Evolutionary conservation across 1,140 invertebrate species (phyloP), one percentile per base, ranked within the genome.

Genomic region (Cotesia glomerata): DNA sequence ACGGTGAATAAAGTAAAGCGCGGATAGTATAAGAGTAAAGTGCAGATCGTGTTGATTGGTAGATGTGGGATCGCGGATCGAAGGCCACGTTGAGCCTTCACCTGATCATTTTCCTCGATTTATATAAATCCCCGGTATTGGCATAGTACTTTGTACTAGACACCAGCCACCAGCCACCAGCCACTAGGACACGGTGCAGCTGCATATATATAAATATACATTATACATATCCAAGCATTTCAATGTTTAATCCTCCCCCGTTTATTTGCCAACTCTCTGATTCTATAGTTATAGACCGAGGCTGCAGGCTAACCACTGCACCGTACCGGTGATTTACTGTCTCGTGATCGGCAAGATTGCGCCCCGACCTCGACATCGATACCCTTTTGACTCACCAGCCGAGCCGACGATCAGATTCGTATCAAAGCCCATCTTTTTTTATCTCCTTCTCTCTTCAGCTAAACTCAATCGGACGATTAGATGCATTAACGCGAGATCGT

Each of bases 361-460:
- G 39, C 34, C 63, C 39, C 64, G 71, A 72, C 71, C 71, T 72
- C 71, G 71, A 72, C 71, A 72, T 72, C 71, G 71, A 72, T 72
- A 72, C 71, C 71, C 71, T 72, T 72, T 72, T 64, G 71, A 72
- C 70, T 72, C 61, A 5, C 54, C 71, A 72, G 34, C 54, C 64
- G 64, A 59, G 71, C 71, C 71, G 71, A 72, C 71, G 65, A 72
- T 67, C 64, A 72, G 71, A 72, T 72, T 64, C 64, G 54, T 72
- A 72, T 72, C 71, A 72, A 67, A 56, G 62, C 11, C 63, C 36
- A 72, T 72, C 71, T 72, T 72, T 72, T 64, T 72, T 34, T 66
- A 56, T 56, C 35, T 9, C 13, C 49, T 3, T 14, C 16, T 16
- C 7, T 26, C 56, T 18, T 54, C 52, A 54, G 16, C 13, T 13